A percentile compares a stretch with the other conserved stretches of the same genome.
Conservation (phyloP, 2,113 vertebrate species). For the Eretmochelys imbricata region DNA sequence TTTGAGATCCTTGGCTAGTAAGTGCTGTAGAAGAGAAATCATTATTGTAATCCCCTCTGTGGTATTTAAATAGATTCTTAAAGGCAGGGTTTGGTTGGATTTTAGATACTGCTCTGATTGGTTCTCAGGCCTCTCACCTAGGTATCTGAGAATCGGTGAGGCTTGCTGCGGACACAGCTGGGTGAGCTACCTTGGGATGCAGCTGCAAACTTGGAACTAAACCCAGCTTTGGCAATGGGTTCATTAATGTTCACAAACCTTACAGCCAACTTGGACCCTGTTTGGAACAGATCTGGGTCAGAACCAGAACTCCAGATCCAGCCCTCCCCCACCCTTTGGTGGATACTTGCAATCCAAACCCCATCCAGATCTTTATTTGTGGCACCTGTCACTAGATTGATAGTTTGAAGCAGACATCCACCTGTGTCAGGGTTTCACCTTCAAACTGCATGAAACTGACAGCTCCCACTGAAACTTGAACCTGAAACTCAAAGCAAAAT, state of each 20-base stretch:
- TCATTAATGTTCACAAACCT: neutral
- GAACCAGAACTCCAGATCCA: neutral
- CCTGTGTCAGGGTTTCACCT: neutral
- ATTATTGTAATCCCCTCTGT: slow-evolving; percentile 7
- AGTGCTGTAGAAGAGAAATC: neutral
- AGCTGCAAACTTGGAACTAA: rapidly evolving
- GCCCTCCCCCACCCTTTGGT: neutral
- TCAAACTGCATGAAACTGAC: neutral
- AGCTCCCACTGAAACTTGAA: neutral
- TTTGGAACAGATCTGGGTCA: neutral
- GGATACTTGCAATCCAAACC: neutral
- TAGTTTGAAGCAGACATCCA: neutral
- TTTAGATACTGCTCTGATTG: neutral
- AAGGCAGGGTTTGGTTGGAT: neutral
- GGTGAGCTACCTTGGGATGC: rapidly evolving
- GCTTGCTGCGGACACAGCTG: rapidly evolving
- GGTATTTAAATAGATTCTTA: neutral
- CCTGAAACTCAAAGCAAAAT: neutral
- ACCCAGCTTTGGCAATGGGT: rapidly evolving
- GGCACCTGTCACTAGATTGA: neutral
- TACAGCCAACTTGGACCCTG: neutral
- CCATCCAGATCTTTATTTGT: neutral
- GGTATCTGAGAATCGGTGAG: neutral
- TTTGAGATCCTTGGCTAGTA: neutral
- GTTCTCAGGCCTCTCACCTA: neutral